phyloP scores from a whole-genome alignment of 2,113 vertebrate genomes.

The Tretioscincus oriximinensis region DNA sequence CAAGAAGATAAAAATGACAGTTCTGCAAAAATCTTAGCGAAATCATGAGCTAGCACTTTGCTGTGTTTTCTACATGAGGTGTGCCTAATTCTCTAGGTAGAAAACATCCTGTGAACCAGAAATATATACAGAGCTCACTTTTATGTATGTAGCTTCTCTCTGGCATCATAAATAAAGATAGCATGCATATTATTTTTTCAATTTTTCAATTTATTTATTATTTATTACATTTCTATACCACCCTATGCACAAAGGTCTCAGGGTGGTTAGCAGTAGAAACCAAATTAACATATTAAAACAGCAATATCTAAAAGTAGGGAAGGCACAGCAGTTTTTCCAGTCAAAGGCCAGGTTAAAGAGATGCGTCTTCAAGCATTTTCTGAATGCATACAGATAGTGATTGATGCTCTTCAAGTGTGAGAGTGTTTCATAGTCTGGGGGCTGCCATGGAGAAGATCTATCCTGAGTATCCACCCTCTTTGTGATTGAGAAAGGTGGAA shows the following conservation, averaged over 20 bases:
- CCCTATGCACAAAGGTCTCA: no score
- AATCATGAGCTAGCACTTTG: constrained; percentile 25
- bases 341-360: no score
- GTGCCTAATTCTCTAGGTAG: constrained; percentile 36
- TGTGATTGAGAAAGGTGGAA: no score
- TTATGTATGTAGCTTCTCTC: constrained; percentile 35
- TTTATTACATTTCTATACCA: no score
- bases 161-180: constrained; percentile 37
- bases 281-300: not conserved
- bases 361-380: no score
- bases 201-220: constrained; percentile 9
- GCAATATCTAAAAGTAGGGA: not conserved
- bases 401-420: no score
- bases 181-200: constrained; percentile 2
- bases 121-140: constrained; percentile 33
- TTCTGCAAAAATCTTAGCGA: constrained; percentile 6
- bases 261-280: no score
- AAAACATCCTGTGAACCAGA: constrained; percentile 33
- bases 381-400: no score
- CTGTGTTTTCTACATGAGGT: constrained; percentile 38
- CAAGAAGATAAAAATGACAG: constrained; percentile 39
- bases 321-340: no score
- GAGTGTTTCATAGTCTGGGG: no score
- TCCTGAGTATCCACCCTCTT: no score
- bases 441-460: no score